phyloP scores from a whole-genome alignment of 2,113 vertebrate species.

The Zosterops borbonicus region DNA sequence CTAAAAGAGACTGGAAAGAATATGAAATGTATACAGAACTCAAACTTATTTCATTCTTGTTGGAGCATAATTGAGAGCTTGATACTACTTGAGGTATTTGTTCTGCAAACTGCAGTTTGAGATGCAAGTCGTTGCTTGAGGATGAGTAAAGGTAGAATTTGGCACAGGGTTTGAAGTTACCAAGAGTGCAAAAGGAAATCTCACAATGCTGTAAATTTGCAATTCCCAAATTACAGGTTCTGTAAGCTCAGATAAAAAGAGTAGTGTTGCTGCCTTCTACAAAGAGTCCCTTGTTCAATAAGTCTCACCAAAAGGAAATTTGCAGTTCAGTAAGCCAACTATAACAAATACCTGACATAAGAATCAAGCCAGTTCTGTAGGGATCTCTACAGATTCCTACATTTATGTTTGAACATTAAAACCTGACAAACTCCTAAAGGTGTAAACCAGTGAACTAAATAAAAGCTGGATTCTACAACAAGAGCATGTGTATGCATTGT shows the following conservation, averaged over 20 bases:
- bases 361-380: background rate
- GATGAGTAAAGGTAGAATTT: background rate
- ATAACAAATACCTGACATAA: slow-evolving; percentile 57
- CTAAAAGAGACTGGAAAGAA: background rate
- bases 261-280: slow-evolving; percentile 61
- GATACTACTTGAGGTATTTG: background rate
- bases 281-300: slow-evolving; percentile 69
- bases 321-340: slow-evolving; percentile 43
- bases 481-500: background rate
- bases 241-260: slow-evolving; percentile 55
- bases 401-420: background rate
- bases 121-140: background rate
- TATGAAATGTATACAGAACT: background rate
- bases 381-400: background rate
- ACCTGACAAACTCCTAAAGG: background rate
- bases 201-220: slow-evolving; percentile 33
- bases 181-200: background rate
- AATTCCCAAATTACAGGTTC: slow-evolving; percentile 67
- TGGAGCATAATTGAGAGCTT: background rate
- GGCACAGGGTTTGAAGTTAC: background rate
- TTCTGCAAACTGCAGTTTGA: background rate
- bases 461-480: background rate
- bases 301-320: slow-evolving; percentile 63
- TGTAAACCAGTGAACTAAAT: background rate
- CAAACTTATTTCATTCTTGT: background rate